These are phyloP conservation scores for Macrotus californicus DNA, from an alignment of 2,113 vertebrate genomes.

Conservation along the genomic window DNA sequence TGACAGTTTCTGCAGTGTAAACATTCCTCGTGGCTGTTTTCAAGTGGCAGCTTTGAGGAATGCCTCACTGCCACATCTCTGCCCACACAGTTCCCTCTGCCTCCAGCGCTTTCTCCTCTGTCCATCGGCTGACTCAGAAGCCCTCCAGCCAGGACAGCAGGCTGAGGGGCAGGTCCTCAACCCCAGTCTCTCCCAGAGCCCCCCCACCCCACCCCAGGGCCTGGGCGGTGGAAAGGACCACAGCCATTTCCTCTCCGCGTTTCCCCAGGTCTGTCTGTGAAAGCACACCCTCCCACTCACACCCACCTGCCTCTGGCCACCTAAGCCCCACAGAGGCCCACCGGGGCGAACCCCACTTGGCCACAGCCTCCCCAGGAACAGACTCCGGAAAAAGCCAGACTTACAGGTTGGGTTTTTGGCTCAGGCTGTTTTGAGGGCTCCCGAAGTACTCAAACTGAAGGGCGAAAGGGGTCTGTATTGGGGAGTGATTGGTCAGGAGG, in stretches of 20 bases:
- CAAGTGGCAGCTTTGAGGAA: background rate
- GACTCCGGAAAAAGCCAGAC: background rate
- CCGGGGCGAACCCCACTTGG: fast-evolving
- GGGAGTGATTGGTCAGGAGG: constrained; percentile 86
- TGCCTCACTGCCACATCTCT: background rate
- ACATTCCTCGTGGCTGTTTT: background rate
- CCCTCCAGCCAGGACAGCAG: background rate
- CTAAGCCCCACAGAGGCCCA: background rate
- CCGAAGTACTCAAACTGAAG: constrained; percentile 86
- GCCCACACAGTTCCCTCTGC: fast-evolving
- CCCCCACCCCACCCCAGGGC: background rate
- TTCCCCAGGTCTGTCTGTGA: background rate
- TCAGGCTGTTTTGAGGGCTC: constrained; percentile 33
- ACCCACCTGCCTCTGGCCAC: background rate
- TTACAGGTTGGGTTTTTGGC: constrained; percentile 46
- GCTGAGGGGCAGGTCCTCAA: background rate
- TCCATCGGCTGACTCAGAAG: background rate
- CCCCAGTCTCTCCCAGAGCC: background rate
- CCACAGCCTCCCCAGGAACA: background rate
- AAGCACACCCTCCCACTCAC: fast-evolving
- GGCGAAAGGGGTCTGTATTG: constrained; percentile 83
- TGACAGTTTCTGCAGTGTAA: background rate
- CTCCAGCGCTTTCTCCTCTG: background rate
- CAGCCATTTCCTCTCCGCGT: fast-evolving
- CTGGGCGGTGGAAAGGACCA: background rate